Evolutionary conservation across 2,113 vertebrate genomes (phyloP), one percentile per base, ranked within the genome.

Genomic region (Tragelaphus strepsiceros): DNA sequence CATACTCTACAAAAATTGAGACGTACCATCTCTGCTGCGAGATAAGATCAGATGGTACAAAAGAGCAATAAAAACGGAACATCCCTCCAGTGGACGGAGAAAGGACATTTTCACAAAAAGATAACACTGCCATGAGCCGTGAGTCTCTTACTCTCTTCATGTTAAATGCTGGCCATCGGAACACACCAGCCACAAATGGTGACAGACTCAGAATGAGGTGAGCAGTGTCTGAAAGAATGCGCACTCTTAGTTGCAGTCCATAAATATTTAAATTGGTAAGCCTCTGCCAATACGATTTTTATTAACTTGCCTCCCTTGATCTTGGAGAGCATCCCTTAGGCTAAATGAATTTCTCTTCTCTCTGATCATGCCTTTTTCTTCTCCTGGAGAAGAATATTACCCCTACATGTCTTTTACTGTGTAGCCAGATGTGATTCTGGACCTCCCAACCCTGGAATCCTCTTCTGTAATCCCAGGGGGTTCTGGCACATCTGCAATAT

Each of bases 91-190:
- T 35, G 6, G 86, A 71, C 46, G 9, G 46, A 92, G 82, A 32
- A 93, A 93, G 80, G 51, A 10, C 43, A 58, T 61, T 96, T 87
- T 87, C 84, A 90, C 26, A 14, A 51, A n/a, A 46, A 71, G n/a
- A 24, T 13, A 28, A 32, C 5, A 2, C 61, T 61, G 53, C 26
- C 22, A n/a, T 46, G 61, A 92, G 62, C 81, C 6, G 0, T 6
- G n/a, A 22, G 58, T 46, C 58, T 90, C 32, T 28, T 5, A 32
- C 5, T 22, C n/a, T 24, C 43, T 58, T 26, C 4, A 12, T 3
- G n/a, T 22, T n/a, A 77, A 61, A 35, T 5, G 7, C 78, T 35
- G 30, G 67, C 14, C 80, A 30, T 56, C 56, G 12, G 61, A 89
- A 24, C 35, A 12, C 61, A 58, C 22, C 0, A 3, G n/a, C 43